Evolutionary conservation across 2,888 invertebrate genomes (phyloP).

Genomic region (Drosophila hamatofila): DNA sequence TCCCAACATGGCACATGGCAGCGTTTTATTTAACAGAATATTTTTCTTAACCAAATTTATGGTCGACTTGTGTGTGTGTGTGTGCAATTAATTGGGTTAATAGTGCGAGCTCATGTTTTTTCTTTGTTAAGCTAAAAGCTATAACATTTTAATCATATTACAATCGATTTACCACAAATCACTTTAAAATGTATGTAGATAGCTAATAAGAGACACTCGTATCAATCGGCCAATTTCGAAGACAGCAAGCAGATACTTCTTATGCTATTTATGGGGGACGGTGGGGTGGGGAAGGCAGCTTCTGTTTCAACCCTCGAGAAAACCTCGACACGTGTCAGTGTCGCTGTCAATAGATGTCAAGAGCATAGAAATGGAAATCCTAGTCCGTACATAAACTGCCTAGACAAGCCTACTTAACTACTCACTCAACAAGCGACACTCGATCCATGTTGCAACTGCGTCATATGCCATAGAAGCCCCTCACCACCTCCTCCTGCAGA

Average conservation of each 20-base stretch:
- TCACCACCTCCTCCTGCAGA: background rate
- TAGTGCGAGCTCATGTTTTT: constrained; percentile 16
- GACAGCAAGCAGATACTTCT: constrained; percentile 42
- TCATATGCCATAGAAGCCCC: constrained; percentile 8
- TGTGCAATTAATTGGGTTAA: constrained; percentile 52
- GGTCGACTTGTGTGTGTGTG: constrained; percentile 22
- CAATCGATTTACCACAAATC: constrained; percentile 9
- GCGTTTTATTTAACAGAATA: constrained; percentile 45
- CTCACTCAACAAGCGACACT: constrained; percentile 63
- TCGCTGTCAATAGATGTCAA: constrained; percentile 70
- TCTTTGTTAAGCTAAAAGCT: constrained; percentile 4
- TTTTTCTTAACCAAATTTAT: constrained; percentile 51
- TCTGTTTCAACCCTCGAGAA: constrained; percentile 46
- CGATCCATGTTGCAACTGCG: constrained; percentile 57
- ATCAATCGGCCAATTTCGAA: constrained; percentile 49
- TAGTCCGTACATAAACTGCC: constrained; percentile 62
- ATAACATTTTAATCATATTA: constrained; percentile 15
- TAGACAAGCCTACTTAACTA: constrained; percentile 72
- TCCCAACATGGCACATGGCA: constrained; percentile 21
- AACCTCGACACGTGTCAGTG: constrained; percentile 78
- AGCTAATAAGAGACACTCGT: constrained; percentile 16
- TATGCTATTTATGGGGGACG: background rate
- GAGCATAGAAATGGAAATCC: constrained; percentile 68
- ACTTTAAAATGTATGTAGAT: constrained; percentile 33
- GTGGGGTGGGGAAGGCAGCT: background rate